Evolutionary conservation across 2,113 vertebrate genomes (phyloP).

Genomic region (Okapia johnstoni): DNA sequence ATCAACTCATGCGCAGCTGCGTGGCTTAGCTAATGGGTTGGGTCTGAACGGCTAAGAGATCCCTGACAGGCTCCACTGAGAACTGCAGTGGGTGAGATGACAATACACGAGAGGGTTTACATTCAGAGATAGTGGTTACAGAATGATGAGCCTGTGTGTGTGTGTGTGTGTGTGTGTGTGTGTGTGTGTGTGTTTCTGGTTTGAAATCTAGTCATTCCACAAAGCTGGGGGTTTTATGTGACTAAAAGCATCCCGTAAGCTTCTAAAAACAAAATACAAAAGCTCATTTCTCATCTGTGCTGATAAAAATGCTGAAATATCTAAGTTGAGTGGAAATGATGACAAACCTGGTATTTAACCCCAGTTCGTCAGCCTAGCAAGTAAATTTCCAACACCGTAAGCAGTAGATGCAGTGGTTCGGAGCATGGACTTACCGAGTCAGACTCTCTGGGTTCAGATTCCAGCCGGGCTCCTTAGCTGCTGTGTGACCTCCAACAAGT

Average conservation of each 20-base stretch:
- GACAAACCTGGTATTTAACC: background rate
- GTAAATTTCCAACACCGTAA: background rate
- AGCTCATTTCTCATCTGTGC: background rate
- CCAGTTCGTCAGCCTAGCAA: background rate
- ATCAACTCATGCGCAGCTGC: background rate
- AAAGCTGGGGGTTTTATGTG: background rate
- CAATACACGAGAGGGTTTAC: fast-evolving
- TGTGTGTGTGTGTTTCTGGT: background rate
- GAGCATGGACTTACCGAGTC: background rate
- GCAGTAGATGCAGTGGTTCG: background rate
- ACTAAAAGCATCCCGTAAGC: background rate
- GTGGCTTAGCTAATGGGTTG: background rate
- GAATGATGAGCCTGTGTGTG: background rate
- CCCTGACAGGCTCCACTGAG: background rate
- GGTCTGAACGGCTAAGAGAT: background rate
- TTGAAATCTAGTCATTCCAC: background rate
- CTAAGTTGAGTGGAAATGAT: background rate
- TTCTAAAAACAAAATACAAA: background rate
- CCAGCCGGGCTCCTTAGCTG: background rate
- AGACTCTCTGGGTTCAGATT: background rate
- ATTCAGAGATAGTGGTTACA: background rate
- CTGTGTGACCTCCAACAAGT: background rate
- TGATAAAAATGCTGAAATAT: background rate
- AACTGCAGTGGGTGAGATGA: background rate
- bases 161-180: background rate